phyloP scores from a whole-genome alignment of 2,888 invertebrate species.

The Chalcosyrphus nemorum region DNA sequence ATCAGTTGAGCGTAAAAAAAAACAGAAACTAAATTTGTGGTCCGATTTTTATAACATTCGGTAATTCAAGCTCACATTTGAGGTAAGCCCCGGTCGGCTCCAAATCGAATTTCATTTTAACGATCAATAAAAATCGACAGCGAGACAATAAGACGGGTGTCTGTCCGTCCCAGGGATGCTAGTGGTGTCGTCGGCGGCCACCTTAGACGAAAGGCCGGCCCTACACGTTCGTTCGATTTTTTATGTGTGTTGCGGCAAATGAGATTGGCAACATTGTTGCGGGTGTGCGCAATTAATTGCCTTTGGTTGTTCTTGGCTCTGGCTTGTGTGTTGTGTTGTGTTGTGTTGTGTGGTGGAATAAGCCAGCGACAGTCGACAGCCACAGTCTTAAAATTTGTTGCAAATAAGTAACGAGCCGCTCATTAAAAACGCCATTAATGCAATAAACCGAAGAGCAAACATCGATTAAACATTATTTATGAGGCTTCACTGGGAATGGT shows the following conservation, averaged over 20 bases:
- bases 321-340: constrained; percentile 32
- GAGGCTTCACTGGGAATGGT: constrained; percentile 80
- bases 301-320: not conserved
- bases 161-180: constrained; percentile 11
- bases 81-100: constrained; percentile 76
- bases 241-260: constrained; percentile 78
- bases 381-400: constrained; percentile 79
- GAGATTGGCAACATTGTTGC: constrained; percentile 79
- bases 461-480: constrained; percentile 82
- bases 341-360: not conserved
- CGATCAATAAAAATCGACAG: constrained; percentile 80
- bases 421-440: constrained; percentile 82
- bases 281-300: constrained; percentile 80
- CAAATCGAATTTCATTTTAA: constrained; percentile 80
- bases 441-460: constrained; percentile 82
- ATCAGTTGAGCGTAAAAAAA: too few species aligned
- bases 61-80: constrained; percentile 82
- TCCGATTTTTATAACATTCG: constrained; percentile 67
- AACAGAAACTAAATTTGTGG: constrained; percentile 20
- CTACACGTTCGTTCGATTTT: too few species aligned
- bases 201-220: constrained; percentile 57
- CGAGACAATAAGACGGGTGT: constrained; percentile 76
- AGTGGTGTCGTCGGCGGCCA: constrained; percentile 14
- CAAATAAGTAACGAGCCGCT: constrained; percentile 79
- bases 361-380: too few species aligned